phyloP scores from a whole-genome alignment of 2,888 invertebrate species.

The Phengaris arion region DNA sequence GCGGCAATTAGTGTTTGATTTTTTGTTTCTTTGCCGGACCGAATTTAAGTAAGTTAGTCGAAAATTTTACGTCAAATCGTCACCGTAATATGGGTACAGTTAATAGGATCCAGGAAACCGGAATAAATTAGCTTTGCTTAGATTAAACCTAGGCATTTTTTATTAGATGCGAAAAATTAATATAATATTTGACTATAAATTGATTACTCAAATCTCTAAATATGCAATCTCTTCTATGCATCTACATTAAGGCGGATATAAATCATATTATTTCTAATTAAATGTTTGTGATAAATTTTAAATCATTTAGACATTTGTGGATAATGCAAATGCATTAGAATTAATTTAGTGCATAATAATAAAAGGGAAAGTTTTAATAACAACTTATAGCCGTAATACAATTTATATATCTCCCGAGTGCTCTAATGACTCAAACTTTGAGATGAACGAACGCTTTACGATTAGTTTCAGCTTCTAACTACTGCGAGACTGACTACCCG shows the following conservation, averaged over 20 bases:
- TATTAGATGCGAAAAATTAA: too few species aligned
- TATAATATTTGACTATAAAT: too few species aligned
- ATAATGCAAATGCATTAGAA: slow-evolving; percentile 8
- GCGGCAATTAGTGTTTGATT: slow-evolving; percentile 46
- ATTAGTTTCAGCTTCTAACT: slow-evolving; percentile 24
- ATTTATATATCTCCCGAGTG: slow-evolving; percentile 39
- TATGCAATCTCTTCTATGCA: too few species aligned
- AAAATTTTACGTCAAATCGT: neutral
- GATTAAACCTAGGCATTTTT: too few species aligned
- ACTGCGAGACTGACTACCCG: neutral
- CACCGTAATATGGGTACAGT: neutral
- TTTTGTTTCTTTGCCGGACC: slow-evolving; percentile 26
- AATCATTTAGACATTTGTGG: neutral
- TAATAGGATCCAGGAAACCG: neutral
- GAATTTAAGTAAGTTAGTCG: slow-evolving; percentile 16
- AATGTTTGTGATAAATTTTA: neutral
- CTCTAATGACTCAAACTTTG: slow-evolving; percentile 37
- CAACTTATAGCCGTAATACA: slow-evolving; percentile 38
- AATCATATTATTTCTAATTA: slow-evolving; percentile 20
- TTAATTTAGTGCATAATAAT: slow-evolving; percentile 27
- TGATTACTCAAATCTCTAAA: too few species aligned
- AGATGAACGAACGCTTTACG: slow-evolving; percentile 31
- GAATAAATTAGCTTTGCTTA: neutral
- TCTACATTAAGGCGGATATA: neutral
- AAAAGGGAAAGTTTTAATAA: slow-evolving; percentile 40